Evolutionary conservation across 2,113 vertebrate species (phyloP).

Genomic region (Cavia aperea): DNA sequence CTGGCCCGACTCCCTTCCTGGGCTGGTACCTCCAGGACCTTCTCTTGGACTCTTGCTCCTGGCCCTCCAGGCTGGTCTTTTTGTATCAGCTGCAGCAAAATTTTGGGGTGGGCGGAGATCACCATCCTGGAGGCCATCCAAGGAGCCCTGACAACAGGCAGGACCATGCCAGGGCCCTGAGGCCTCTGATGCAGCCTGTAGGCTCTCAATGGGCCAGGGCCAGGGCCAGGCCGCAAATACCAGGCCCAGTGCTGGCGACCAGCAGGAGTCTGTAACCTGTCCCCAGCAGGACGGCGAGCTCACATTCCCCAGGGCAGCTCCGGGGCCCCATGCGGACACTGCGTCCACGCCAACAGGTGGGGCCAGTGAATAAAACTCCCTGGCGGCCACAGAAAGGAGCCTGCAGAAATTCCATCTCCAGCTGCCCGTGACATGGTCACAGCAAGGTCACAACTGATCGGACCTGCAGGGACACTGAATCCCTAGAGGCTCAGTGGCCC

Average conservation of each 20-base stretch:
- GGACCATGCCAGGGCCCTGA: neutral
- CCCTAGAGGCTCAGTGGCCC: constrained; percentile 50
- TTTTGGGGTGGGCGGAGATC: neutral
- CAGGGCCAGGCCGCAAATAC: neutral
- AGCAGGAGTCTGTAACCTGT: constrained; percentile 38
- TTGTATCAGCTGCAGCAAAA: constrained; percentile 29
- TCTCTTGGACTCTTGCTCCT: neutral
- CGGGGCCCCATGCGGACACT: neutral
- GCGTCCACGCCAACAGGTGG: constrained; percentile 17
- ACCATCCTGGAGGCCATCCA: constrained; percentile 46
- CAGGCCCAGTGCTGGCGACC: rapidly evolving
- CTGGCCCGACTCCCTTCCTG: neutral
- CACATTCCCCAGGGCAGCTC: constrained; percentile 36
- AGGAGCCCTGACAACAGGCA: neutral
- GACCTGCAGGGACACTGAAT: constrained; percentile 58
- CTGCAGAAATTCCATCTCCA: constrained; percentile 68
- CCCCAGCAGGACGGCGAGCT: constrained; percentile 40
- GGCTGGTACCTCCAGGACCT: constrained; percentile 23
- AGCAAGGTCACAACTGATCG: constrained; percentile 23
- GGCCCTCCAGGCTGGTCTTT: neutral
- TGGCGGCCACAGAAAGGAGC: neutral
- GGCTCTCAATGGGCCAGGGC: constrained; percentile 55
- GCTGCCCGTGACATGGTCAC: constrained; percentile 54
- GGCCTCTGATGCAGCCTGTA: neutral
- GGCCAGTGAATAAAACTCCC: constrained; percentile 33